Conservation (phyloP, 2,113 vertebrate species). For the Microcebus murinus region DNA sequence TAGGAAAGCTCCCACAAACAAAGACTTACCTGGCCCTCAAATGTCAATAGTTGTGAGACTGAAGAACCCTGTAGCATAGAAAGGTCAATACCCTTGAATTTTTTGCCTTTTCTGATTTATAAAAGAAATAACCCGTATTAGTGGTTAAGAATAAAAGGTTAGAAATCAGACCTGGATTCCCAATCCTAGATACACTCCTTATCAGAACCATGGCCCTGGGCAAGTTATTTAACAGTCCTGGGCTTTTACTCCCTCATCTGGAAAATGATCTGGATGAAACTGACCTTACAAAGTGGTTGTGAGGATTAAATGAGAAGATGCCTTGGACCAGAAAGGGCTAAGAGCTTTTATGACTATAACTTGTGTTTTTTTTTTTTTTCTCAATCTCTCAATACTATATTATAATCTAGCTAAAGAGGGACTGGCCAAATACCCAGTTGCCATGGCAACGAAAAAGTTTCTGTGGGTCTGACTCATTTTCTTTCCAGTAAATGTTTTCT, state of each 20-base stretch:
- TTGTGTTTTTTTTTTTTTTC: background rate
- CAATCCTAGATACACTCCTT: background rate
- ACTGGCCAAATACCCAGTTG: background rate
- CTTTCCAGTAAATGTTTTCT: conserved; percentile 22
- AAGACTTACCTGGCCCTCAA: background rate
- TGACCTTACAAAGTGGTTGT: background rate
- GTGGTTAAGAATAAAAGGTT: background rate
- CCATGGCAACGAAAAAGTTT: conserved; percentile 49
- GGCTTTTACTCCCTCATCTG: background rate
- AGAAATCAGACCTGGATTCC: background rate
- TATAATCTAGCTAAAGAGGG: background rate
- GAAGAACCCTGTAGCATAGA: background rate
- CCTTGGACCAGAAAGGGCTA: background rate
- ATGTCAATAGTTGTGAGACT: background rate
- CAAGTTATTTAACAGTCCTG: background rate
- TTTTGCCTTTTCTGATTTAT: background rate
- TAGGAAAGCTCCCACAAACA: background rate
- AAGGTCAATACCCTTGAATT: background rate
- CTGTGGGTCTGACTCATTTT: conserved; percentile 28
- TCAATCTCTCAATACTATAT: background rate
- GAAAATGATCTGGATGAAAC: background rate
- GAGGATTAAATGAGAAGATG: background rate
- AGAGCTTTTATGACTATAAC: background rate
- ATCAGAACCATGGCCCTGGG: background rate
- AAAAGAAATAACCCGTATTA: background rate